phyloP scores from a whole-genome alignment of 2,113 vertebrate species.

The Cyprinodon brontotheroides region DNA sequence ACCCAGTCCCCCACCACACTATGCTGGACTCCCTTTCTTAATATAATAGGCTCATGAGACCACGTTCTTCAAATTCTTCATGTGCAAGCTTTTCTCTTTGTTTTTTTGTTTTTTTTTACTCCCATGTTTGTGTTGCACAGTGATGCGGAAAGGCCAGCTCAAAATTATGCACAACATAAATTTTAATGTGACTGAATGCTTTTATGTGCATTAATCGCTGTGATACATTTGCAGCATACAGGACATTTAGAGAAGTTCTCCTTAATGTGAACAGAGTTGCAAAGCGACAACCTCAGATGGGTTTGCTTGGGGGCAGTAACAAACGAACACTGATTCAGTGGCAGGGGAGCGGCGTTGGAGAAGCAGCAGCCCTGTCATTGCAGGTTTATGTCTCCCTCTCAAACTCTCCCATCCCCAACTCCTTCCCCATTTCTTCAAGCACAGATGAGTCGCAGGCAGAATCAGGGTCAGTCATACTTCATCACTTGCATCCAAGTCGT shows the following conservation, averaged over 20 bases:
- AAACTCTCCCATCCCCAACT: not conserved
- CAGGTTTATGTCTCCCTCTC: conserved; percentile 58
- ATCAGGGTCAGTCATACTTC: conserved; percentile 63
- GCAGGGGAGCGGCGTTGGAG: conserved; percentile 43
- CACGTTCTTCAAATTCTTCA: conserved; percentile 74
- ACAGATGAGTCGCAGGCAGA: conserved; percentile 55
- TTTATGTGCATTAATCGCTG: not conserved
- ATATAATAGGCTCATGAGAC: conserved; percentile 63
- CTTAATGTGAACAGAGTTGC: conserved; percentile 19
- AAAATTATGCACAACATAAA: conserved; percentile 11
- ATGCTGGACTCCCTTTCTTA: conserved; percentile 49
- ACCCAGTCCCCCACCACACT: conserved; percentile 33
- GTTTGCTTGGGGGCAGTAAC: conserved; percentile 7
- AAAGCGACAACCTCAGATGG: conserved; percentile 7
- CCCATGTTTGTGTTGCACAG: conserved; percentile 38
- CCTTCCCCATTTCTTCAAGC: conserved; percentile 12
- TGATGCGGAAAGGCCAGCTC: conserved; percentile 37
- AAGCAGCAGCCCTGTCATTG: conserved; percentile 61
- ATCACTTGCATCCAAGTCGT: conserved; percentile 20
- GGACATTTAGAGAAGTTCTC: conserved; percentile 13
- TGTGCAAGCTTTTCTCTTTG: conserved; percentile 32
- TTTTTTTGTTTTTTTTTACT: conserved; percentile 49
- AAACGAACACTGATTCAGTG: conserved; percentile 53
- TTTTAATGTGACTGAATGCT: conserved; percentile 28
- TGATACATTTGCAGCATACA: not conserved